phyloP scores from a whole-genome alignment of 2,113 vertebrate genomes.

The Haliaeetus leucogaster region DNA sequence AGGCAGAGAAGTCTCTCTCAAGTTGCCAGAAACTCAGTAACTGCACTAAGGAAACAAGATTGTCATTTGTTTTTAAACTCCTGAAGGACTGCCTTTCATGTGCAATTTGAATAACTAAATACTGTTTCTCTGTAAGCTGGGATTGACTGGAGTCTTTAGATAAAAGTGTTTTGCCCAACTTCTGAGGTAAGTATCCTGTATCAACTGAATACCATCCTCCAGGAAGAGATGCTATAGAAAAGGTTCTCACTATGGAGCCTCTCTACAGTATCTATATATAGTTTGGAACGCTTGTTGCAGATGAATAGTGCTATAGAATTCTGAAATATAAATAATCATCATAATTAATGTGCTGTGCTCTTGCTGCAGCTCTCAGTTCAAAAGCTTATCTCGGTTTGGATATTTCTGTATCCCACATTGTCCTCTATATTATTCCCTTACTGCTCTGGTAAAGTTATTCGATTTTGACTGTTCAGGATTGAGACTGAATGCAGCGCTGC shows the following conservation, averaged over 20 bases:
- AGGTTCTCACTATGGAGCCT: neutral
- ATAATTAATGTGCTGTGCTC: neutral
- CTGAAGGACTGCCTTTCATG: neutral
- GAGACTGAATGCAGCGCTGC: neutral
- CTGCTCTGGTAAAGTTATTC: neutral
- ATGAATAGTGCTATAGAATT: conserved; percentile 1
- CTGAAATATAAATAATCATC: conserved; percentile 15
- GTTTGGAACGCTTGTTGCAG: neutral
- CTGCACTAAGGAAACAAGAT: neutral
- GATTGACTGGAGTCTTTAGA: neutral
- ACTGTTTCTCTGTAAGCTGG: neutral
- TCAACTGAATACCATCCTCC: neutral
- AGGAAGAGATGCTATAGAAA: neutral
- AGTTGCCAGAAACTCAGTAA: neutral
- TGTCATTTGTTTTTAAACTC: neutral
- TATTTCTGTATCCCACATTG: neutral
- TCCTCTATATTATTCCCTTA: neutral
- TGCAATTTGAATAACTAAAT: neutral
- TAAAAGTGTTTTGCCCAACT: neutral
- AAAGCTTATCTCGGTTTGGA: neutral
- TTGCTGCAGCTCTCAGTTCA: neutral
- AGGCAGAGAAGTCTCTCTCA: neutral
- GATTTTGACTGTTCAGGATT: neutral
- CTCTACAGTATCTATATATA: neutral
- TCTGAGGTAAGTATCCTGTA: neutral